Evolutionary conservation across 2,888 invertebrate species (phyloP).

Genomic region (Cantharis flavilabris): DNA sequence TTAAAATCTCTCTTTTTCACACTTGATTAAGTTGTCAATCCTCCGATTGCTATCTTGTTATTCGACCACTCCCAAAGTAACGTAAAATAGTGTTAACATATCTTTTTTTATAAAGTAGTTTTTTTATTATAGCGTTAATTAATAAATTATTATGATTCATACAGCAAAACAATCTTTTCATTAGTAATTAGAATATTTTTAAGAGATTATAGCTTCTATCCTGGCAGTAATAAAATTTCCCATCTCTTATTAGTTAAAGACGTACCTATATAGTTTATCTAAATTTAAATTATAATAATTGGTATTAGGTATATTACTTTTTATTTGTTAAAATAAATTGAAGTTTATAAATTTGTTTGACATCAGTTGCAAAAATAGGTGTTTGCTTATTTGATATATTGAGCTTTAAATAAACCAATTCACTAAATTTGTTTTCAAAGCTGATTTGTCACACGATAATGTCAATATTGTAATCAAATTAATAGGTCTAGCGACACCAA

Average conservation of each 20-base stretch:
- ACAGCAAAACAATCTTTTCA: background rate
- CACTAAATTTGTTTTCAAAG: background rate
- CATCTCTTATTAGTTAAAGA: too few relatives aligned
- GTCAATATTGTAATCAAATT: background rate
- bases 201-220: background rate
- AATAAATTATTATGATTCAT: background rate
- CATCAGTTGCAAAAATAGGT: background rate
- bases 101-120: background rate
- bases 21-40: background rate
- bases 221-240: background rate
- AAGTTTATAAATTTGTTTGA: background rate
- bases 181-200: background rate
- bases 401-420: background rate
- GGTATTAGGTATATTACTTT: too few relatives aligned
- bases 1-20: background rate
- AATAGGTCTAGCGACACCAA: slow-evolving; percentile 3
- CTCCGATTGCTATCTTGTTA: background rate
- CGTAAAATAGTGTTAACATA: background rate
- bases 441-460: background rate
- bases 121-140: background rate
- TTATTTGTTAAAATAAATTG: background rate
- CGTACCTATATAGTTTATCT: too few relatives aligned
- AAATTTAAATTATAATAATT: too few relatives aligned
- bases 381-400: background rate
- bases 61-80: background rate